A percentile compares a stretch with the other conserved stretches of the same genome.
Conservation (phyloP, 1,140 invertebrate species). For the Drosophila bipectinata region DNA sequence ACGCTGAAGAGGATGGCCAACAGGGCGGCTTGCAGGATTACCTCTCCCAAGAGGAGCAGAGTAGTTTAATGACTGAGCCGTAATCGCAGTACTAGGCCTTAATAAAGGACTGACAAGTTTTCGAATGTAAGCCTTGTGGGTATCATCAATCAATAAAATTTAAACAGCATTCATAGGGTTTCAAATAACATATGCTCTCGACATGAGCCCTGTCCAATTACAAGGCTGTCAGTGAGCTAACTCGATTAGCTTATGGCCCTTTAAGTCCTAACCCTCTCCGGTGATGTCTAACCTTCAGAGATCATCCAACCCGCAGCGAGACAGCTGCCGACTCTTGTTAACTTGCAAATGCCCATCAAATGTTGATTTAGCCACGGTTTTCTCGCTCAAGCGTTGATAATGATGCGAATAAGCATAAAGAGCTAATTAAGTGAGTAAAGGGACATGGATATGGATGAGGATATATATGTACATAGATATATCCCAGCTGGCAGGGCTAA, state of each 20-base stretch:
- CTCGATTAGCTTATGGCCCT: constrained; percentile 8
- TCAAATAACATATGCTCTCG: background rate
- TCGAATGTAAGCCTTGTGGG: background rate
- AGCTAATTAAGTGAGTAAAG: constrained; percentile 39
- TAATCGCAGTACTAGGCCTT: background rate
- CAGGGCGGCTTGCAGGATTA: too few relatives aligned
- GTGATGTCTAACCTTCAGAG: background rate
- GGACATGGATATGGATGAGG: background rate
- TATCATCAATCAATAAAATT: background rate
- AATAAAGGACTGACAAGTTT: background rate
- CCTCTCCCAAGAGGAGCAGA: too few relatives aligned
- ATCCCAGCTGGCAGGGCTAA: constrained; percentile 23
- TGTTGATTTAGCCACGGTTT: constrained; percentile 71
- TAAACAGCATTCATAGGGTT: background rate
- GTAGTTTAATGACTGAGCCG: too few relatives aligned
- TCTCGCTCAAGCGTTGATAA: constrained; percentile 65
- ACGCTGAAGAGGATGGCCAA: too few relatives aligned
- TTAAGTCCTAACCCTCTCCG: background rate
- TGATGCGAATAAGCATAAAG: constrained; percentile 40
- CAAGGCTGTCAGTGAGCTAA: constrained; percentile 8
- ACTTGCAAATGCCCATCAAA: constrained; percentile 66
- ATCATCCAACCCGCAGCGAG: constrained; percentile 7
- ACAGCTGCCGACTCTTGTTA: constrained; percentile 49
- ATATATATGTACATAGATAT: background rate
- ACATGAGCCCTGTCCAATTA: background rate